A percentile compares a stretch with the other conserved stretches of the same genome.
phyloP scores from a whole-genome alignment of 1,140 invertebrate species.

The Geopemphigus sp. region DNA sequence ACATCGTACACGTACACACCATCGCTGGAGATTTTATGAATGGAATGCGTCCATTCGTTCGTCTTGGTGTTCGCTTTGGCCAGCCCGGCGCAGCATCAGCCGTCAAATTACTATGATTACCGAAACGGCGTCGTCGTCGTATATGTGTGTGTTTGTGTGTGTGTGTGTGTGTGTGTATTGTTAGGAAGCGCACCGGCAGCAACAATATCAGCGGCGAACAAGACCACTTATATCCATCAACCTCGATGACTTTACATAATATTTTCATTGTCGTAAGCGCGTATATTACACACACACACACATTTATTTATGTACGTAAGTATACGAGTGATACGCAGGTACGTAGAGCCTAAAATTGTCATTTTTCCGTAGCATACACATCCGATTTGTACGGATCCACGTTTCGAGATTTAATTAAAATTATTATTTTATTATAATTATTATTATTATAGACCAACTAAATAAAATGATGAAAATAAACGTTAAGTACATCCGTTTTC shows the following conservation, averaged over 20 bases:
- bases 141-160: too few relatives aligned
- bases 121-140: conserved; percentile 5
- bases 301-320: too few relatives aligned
- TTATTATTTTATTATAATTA: too few relatives aligned
- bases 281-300: too few relatives aligned
- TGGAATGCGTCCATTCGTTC: conserved; percentile 19
- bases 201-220: not conserved
- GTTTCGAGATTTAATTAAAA: too few relatives aligned
- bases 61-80: conserved; percentile 13
- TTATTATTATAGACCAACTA: too few relatives aligned
- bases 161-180: not conserved
- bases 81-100: conserved; percentile 5
- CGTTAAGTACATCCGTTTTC: too few relatives aligned
- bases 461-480: too few relatives aligned
- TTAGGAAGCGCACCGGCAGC: not conserved
- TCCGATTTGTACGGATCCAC: too few relatives aligned
- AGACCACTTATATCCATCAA: conserved; percentile 41
- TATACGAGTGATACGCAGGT: too few relatives aligned
- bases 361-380: too few relatives aligned
- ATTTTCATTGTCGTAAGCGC: conserved; percentile 47
- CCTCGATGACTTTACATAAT: conserved; percentile 42
- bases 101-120: conserved; percentile 49
- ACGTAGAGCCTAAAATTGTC: too few relatives aligned
- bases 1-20: not conserved
- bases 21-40: conserved; percentile 23